phyloP scores from a whole-genome alignment of 2,797 vertebrate species.

The Pempheris klunzingeri region DNA sequence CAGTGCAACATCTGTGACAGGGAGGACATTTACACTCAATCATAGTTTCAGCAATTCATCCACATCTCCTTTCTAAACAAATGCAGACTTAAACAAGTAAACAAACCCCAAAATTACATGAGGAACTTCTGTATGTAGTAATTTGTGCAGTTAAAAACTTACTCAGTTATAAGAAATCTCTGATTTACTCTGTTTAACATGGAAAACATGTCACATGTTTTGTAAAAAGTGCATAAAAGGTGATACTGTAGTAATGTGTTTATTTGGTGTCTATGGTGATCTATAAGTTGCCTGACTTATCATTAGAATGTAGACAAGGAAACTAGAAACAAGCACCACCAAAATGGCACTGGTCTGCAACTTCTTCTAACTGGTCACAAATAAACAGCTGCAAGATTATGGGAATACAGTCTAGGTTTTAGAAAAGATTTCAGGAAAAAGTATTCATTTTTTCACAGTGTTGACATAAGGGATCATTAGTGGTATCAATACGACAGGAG shows the following conservation, averaged over 20 bases:
- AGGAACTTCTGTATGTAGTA: fast-evolving
- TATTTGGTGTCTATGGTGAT: neutral
- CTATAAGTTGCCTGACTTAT: neutral
- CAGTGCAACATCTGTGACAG: conserved; percentile 89
- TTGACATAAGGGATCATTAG: neutral
- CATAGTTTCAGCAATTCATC: neutral
- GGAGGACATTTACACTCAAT: neutral
- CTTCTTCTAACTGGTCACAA: too few relatives aligned
- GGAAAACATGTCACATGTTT: too few relatives aligned
- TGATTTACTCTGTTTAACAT: neutral
- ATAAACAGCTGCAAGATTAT: neutral
- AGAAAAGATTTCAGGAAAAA: neutral
- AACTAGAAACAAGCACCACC: neutral
- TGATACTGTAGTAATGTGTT: neutral
- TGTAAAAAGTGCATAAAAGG: neutral
- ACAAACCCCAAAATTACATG: neutral
- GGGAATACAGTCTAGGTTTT: neutral
- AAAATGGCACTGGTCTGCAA: neutral
- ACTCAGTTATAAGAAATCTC: neutral
- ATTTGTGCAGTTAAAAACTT: neutral
- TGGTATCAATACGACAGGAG: neutral
- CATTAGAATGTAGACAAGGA: neutral
- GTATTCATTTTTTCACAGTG: neutral
- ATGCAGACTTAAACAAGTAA: neutral
- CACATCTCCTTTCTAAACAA: neutral